These are phyloP conservation scores for Lepidotrigona ventralis DNA, from an alignment of 1,140 invertebrate species.

Conservation along the genomic window DNA sequence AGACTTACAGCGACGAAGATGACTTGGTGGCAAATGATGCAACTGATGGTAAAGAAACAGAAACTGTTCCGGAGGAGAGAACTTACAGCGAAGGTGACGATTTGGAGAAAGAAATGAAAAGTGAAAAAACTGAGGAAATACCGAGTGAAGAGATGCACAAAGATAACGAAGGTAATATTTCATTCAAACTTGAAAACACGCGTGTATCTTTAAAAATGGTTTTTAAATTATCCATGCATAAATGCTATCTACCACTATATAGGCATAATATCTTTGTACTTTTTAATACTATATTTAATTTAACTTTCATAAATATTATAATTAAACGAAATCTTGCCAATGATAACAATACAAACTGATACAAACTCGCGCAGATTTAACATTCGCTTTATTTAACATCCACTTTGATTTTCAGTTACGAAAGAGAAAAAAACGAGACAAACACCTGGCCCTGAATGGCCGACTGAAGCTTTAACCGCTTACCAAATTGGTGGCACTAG, in stretches of 20 bases:
- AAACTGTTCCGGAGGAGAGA: neutral
- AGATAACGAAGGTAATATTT: neutral
- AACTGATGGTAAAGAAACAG: neutral
- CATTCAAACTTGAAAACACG: too few species aligned
- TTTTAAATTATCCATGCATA: too few species aligned
- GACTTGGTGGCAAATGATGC: too few species aligned
- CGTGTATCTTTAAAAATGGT: too few species aligned
- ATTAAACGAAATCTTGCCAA: neutral
- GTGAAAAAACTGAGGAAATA: too few species aligned
- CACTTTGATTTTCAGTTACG: neutral
- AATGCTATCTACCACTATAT: too few species aligned
- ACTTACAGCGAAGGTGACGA: neutral
- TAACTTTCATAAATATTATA: too few species aligned
- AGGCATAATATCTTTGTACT: too few species aligned
- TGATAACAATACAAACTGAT: too few species aligned
- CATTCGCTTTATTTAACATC: neutral
- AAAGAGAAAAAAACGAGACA: neutral
- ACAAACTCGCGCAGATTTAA: neutral
- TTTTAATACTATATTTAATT: neutral
- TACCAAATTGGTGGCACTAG: slow-evolving; percentile 28
- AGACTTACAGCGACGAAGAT: neutral
- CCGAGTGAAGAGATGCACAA: neutral
- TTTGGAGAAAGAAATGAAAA: neutral
- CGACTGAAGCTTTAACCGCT: slow-evolving; percentile 17
- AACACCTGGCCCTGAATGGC: slow-evolving; percentile 32